Evolutionary conservation across 1,140 invertebrate genomes (phyloP), one percentile per base, ranked within the genome.

Genomic region (Wiebesia pumilae): DNA sequence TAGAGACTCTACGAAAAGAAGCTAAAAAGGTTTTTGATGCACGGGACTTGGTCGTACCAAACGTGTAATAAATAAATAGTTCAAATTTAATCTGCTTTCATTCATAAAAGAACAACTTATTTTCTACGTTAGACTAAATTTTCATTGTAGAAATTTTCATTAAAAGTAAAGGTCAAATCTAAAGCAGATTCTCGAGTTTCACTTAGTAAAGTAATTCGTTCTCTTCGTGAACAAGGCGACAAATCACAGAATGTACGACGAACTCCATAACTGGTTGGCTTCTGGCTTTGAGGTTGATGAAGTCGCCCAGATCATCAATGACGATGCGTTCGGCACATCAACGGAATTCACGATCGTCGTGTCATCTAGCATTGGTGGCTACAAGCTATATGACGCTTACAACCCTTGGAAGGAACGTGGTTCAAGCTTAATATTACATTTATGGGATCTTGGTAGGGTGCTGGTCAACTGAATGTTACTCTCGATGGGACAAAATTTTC

Each of bases 221-320:
- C 19, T 73, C 4, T 24, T 65, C 27, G 9, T 30, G 14, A 6
- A 0, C 47, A 24, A 87, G 86, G 86, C 86, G 16, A 33, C 78
- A 0, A 47, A 81, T 21, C 40, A 84, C 21, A 35, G 82, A 24
- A 81, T 87, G 51, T 84, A 35, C 43, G 86, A 75, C 7, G 82
- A 87, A 14, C 43, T 87, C 24, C 78, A 84, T 62, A 65, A 47
- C 24, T 87, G 86, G 86, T 38, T 87, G 30, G 35, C 84, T 58
- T 12, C 84, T 21, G 67, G 77, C 10, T 38, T 19, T 3, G 81
- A 62, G n/a, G 6, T 87, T 4, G 33, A 51, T 10, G 78, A 81
- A 33, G 33, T 67, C 4, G 27, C 73, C 27, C 19, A 35, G 43
- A 38, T 73, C 0, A 75, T 87, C 24, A 69, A 87, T 51, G 82